phyloP scores from a whole-genome alignment of 2,888 invertebrate species.

The Clistopyga incitator region DNA sequence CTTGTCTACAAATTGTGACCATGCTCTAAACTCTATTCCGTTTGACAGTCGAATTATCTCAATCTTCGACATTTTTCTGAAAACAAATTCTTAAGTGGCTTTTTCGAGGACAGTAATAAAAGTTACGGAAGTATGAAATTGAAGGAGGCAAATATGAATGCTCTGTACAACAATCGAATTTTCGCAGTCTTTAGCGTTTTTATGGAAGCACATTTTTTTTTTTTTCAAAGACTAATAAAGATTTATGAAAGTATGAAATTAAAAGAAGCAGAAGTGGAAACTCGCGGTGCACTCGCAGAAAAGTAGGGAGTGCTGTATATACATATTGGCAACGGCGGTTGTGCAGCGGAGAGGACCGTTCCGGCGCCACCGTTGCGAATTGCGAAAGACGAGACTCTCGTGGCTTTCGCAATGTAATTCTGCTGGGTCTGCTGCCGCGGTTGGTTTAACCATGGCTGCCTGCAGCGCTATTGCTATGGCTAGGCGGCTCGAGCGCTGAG shows the following conservation, averaged over 20 bases:
- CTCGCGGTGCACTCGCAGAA: conserved; percentile 32
- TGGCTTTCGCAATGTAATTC: conserved; percentile 54
- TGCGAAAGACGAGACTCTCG: conserved; percentile 53
- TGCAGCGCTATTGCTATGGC: neutral
- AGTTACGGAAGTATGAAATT: no score
- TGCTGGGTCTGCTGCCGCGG: neutral
- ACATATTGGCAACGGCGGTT: conserved; percentile 3
- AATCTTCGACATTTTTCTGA: no score
- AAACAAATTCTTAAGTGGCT: no score
- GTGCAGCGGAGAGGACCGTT: conserved; percentile 28
- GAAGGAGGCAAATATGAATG: no score
- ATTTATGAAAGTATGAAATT: conserved; percentile 1
- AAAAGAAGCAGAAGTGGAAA: conserved; percentile 23
- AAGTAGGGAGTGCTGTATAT: neutral
- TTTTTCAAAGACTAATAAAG: neutral
- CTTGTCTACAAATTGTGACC: no score
- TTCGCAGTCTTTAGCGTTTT: no score
- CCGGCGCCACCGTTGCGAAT: conserved; percentile 53
- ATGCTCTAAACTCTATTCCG: no score
- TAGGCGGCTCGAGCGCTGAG: neutral
- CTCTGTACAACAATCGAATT: no score
- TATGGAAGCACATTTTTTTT: no score
- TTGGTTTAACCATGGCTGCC: conserved; percentile 11
- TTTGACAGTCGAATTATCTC: no score
- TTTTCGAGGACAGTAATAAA: no score